Evolutionary conservation across 2,113 vertebrate genomes (phyloP).

Genomic region (Puntigrus tetrazona): DNA sequence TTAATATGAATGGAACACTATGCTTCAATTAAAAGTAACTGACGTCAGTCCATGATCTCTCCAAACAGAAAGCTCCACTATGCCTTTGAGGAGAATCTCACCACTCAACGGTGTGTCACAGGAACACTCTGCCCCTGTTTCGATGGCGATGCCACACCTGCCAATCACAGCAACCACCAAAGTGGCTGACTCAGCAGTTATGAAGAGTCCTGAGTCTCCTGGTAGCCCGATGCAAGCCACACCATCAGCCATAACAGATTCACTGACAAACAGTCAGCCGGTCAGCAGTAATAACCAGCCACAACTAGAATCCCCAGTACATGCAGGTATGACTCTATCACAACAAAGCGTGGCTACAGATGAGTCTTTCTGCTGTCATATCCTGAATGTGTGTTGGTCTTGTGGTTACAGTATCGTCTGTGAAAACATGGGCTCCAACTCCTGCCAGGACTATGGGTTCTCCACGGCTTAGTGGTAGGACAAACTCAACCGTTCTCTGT

Average conservation of each 20-base stretch:
- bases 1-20: not conserved
- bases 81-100: constrained; percentile 65
- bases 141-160: constrained; percentile 85
- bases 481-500: not conserved
- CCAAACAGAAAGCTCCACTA: constrained; percentile 62
- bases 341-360: not conserved
- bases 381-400: constrained; percentile 10
- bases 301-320: constrained; percentile 69
- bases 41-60: not conserved
- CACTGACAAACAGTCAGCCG: constrained; percentile 58
- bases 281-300: constrained; percentile 62
- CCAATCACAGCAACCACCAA: constrained; percentile 89
- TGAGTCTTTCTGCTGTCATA: not conserved
- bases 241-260: constrained; percentile 58
- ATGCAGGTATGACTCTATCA: constrained; percentile 71
- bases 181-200: constrained; percentile 71
- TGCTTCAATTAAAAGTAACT: not conserved
- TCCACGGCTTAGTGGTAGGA: constrained; percentile 73
- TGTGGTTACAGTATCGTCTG: constrained; percentile 62
- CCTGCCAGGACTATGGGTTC: constrained; percentile 70
- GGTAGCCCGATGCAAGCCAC: constrained; percentile 62
- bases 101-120: constrained; percentile 64
- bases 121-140: constrained; percentile 76
- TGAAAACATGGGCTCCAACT: constrained; percentile 76
- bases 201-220: constrained; percentile 64